Conservation (phyloP, 1,140 invertebrate genomes). For the Leguminivora glycinivorella region DNA sequence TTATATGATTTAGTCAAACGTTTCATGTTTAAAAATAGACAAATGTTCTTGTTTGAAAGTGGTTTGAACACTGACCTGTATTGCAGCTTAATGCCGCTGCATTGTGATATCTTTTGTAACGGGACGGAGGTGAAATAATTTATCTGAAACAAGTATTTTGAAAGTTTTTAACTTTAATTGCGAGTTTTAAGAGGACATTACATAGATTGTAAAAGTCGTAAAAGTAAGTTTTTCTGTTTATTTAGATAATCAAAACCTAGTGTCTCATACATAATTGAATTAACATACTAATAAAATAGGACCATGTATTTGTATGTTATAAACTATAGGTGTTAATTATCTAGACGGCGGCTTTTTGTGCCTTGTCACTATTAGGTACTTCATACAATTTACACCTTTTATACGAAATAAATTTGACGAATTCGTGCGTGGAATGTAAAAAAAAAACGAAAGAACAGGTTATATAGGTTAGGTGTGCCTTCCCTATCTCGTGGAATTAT, state of each 20-base stretch:
- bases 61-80: constrained; percentile 46
- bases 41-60: not conserved
- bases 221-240: not conserved
- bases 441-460: too few relatives aligned
- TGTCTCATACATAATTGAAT: not conserved
- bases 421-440: too few relatives aligned
- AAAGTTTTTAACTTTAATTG: not conserved
- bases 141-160: constrained; percentile 59
- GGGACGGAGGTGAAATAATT: constrained; percentile 36
- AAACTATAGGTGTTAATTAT: not conserved
- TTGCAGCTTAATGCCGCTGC: constrained; percentile 74
- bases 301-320: not conserved
- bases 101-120: constrained; percentile 47
- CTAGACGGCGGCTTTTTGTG: not conserved
- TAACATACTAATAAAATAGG: not conserved
- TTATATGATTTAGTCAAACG: not conserved
- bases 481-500: too few relatives aligned
- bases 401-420: too few relatives aligned
- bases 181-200: not conserved
- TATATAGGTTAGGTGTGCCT: too few relatives aligned
- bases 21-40: not conserved
- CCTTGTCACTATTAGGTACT: not conserved
- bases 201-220: not conserved
- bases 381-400: too few relatives aligned
- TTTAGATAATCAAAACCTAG: not conserved